Evolutionary conservation across 2,888 invertebrate genomes (phyloP).

Genomic region (Ryuthela nishihirai): DNA sequence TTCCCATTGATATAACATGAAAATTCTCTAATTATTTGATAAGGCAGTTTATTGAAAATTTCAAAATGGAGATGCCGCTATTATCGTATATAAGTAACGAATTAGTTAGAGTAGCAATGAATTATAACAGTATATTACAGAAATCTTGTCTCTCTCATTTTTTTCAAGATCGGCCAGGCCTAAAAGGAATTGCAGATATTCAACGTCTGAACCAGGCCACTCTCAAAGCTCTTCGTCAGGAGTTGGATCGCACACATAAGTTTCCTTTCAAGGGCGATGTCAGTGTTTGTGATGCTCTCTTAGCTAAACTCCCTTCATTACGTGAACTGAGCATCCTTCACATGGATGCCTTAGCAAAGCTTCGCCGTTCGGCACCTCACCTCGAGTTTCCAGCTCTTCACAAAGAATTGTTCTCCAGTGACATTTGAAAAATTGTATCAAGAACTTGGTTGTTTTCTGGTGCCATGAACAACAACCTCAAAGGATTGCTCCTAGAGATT

Average conservation of each 20-base stretch:
- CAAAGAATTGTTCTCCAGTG: conserved; percentile 95
- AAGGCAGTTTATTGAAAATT: too few species aligned
- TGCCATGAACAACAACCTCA: too few species aligned
- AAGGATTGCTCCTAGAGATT: too few species aligned
- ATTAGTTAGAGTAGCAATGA: too few species aligned
- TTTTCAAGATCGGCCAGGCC: conserved; percentile 79
- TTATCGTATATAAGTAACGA: too few species aligned
- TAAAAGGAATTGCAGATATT: conserved; percentile 86
- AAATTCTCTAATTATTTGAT: too few species aligned
- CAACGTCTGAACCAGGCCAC: conserved; percentile 90
- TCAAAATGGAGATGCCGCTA: too few species aligned
- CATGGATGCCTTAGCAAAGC: conserved; percentile 88
- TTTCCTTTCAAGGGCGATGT: conserved; percentile 86
- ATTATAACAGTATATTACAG: too few species aligned
- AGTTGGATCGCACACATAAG: conserved; percentile 78
- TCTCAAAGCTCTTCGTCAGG: conserved; percentile 80
- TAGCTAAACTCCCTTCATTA: conserved; percentile 83
- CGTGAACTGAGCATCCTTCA: conserved; percentile 89
- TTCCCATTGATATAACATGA: too few species aligned
- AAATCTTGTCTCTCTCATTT: too few species aligned
- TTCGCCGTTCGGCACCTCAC: conserved; percentile 86
- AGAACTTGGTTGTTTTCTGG: too few species aligned
- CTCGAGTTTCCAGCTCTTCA: conserved; percentile 94
- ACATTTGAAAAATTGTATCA: conserved; percentile 50
- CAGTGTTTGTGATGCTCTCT: conserved; percentile 83